Evolutionary conservation across 1,140 invertebrate genomes (phyloP), one percentile per base, ranked within the genome.

Genomic region (Papilio polytes): DNA sequence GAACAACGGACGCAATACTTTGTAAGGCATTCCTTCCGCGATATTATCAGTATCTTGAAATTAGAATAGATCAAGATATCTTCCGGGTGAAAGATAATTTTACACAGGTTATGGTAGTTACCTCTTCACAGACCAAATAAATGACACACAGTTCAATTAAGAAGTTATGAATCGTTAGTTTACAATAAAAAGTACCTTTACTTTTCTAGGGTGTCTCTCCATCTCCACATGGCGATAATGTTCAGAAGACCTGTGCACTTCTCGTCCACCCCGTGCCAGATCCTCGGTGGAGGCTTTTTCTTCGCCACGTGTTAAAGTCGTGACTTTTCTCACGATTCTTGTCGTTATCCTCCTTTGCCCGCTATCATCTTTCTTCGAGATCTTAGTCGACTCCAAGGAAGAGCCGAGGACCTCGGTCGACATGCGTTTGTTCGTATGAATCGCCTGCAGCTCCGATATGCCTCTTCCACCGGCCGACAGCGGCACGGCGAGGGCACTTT

Each of bases 281-380:
- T 97, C 97, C 83, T 98, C 97, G 20, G 96, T 95, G 20, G 97
- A 96, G 82, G 96, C 96, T 82, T 97, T 96, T 90, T 98, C 98
- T 87, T 99, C 98, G 31, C 98, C 98, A 3, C 98, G 96, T 20
- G 98, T 98, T 78, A 99, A 91, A 1, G 98, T 98, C 10, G 98
- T 99, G 81, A 98, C 98, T 92, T 98, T 99, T 73, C 98, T 96
- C 8, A 98, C 97, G 81, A 98, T 98, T 85, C 98, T 96, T 36
- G 98, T 98, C 18, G 98, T 98, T 79, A 98, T 98, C 80, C 97
- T 96, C 74, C 97, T 96, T 84, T 97, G 97, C 76, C 97, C 97
- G 92, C 96, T 97, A 86, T 96, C 83, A 86, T 96, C 97, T 88
- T 96, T 96, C 95, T 96, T 97, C 90, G 97, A 98, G 85, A 97